phyloP scores from a whole-genome alignment of 2,888 invertebrate genomes.

The Thereva nobilitata region DNA sequence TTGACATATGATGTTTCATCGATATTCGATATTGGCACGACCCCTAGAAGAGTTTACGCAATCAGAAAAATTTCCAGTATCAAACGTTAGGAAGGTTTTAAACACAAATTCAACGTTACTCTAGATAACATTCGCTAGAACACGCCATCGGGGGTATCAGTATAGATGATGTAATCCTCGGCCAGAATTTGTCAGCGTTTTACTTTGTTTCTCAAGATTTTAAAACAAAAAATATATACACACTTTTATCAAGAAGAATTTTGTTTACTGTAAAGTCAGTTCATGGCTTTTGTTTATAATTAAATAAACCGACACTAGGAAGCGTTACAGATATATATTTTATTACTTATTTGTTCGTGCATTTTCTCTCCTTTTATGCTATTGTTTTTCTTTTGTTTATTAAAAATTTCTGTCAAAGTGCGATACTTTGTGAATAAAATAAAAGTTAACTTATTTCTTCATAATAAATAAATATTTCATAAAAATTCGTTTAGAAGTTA shows the following conservation, averaged over 20 bases:
- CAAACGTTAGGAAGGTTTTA: too few relatives aligned
- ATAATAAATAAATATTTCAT: too few relatives aligned
- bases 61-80: conserved; percentile 11
- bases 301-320: not conserved
- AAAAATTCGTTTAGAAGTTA: too few relatives aligned
- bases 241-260: conserved; percentile 9
- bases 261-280: conserved; percentile 16
- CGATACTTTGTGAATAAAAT: too few relatives aligned
- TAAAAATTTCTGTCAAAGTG: too few relatives aligned
- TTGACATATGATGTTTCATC: too few relatives aligned
- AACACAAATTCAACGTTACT: not conserved
- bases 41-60: not conserved
- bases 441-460: too few relatives aligned
- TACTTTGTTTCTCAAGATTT: conserved; percentile 17
- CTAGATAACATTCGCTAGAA: not conserved
- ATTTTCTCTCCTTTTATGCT: not conserved
- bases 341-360: not conserved
- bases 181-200: conserved; percentile 18
- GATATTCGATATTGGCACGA: too few relatives aligned
- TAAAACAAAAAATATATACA: not conserved
- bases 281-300: conserved; percentile 20
- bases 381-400: too few relatives aligned
- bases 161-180: conserved; percentile 19
- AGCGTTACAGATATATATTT: not conserved
- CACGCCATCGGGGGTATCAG: conserved; percentile 27